phyloP scores from a whole-genome alignment of 2,797 vertebrate genomes.

The Takifugu rubripes region DNA sequence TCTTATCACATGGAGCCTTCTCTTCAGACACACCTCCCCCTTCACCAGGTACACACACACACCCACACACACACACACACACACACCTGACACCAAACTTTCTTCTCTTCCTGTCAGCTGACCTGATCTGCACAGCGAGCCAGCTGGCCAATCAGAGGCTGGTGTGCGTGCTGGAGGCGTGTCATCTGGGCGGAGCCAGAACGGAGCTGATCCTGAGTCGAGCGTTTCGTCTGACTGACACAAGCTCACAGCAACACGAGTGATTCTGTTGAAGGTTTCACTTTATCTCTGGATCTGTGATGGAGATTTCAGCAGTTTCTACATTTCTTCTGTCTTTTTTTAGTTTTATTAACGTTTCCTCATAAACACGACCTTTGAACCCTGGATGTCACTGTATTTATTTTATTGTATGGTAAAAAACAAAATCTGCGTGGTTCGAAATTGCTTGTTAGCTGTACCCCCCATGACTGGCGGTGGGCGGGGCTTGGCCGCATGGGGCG shows the following conservation, averaged over 20 bases:
- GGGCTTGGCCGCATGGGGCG: neutral
- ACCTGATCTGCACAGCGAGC: slow-evolving; percentile 65
- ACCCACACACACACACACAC: neutral
- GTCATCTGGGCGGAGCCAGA: slow-evolving; percentile 66
- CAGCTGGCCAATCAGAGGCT: slow-evolving; percentile 74
- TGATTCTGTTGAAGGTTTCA: no score
- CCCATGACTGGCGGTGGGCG: neutral
- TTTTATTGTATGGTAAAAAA: neutral
- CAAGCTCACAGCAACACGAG: neutral
- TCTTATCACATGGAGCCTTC: slow-evolving; percentile 74
- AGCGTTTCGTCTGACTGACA: slow-evolving; percentile 59
- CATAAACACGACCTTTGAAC: no score
- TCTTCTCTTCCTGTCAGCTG: slow-evolving; percentile 45
- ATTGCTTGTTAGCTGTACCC: neutral
- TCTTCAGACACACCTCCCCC: slow-evolving; percentile 66
- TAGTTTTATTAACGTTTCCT: no score
- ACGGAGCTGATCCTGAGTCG: slow-evolving; percentile 68
- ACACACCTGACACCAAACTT: no score
- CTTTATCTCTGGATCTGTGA: no score
- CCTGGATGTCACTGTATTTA: no score
- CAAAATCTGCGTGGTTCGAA: neutral
- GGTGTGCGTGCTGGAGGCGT: slow-evolving; percentile 73
- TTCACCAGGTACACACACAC: slow-evolving; percentile 58
- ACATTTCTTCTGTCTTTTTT: no score
- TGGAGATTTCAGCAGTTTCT: no score